phyloP scores from a whole-genome alignment of 2,797 vertebrate species.

The Gallinago stenura region DNA sequence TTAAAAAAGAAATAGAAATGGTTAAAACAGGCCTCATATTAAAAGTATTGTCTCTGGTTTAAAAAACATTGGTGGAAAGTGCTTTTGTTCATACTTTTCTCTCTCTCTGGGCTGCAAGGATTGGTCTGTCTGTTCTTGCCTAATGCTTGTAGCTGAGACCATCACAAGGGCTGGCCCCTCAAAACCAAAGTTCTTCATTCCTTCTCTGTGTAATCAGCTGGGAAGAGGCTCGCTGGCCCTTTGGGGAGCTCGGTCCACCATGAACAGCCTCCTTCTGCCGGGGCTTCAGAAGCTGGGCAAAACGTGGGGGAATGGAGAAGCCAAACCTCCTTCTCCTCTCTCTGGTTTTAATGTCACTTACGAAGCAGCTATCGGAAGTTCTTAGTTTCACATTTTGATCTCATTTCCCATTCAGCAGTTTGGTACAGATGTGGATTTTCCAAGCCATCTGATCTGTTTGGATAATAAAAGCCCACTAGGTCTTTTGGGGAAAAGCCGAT shows the following conservation, averaged over 20 bases:
- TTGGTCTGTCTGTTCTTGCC: not conserved
- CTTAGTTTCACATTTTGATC: constrained; percentile 49
- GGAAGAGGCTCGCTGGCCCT: not conserved
- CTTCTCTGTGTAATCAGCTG: not conserved
- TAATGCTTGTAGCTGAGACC: not conserved
- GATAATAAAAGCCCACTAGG: constrained; percentile 41
- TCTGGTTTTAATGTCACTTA: constrained; percentile 1
- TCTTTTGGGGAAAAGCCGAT: constrained; percentile 53
- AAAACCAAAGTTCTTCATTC: not conserved
- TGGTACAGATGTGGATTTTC: constrained; percentile 62
- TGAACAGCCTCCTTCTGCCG: not conserved
- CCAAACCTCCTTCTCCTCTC: not conserved
- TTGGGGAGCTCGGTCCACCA: not conserved
- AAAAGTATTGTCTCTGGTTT: not conserved
- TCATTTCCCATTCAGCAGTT: constrained; percentile 16
- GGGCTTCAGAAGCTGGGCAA: not conserved
- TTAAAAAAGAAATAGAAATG: not conserved
- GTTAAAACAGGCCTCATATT: not conserved
- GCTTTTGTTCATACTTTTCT: not conserved
- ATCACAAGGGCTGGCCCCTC: not conserved
- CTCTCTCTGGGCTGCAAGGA: not conserved
- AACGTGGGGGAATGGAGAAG: fast-evolving
- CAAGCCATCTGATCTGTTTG: constrained; percentile 57
- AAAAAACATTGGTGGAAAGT: not conserved
- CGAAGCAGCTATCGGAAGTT: not conserved